Evolutionary conservation across 2,888 invertebrate species (phyloP).

Genomic region (Erebia ligea): DNA sequence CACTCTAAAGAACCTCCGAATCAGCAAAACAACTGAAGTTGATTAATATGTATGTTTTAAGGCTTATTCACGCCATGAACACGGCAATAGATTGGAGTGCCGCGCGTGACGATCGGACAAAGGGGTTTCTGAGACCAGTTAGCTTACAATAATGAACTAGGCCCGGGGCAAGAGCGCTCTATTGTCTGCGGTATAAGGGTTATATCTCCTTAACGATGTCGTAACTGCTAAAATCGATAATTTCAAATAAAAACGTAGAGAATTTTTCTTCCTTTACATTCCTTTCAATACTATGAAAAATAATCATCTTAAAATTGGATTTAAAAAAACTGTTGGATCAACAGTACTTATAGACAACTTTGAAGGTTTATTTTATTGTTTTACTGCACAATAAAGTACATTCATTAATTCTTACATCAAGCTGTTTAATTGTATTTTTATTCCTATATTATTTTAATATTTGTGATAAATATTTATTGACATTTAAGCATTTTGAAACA

Average conservation of each 20-base stretch:
- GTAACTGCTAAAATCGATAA: constrained; percentile 56
- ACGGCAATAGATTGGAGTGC: constrained; percentile 54
- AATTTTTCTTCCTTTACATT: constrained; percentile 9
- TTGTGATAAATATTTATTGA: no score
- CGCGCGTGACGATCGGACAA: constrained; percentile 65
- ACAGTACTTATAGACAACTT: no score
- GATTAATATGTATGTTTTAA: constrained; percentile 47
- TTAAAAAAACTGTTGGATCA: not conserved
- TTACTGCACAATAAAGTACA: no score
- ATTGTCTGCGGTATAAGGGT: constrained; percentile 54
- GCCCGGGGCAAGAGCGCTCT: constrained; percentile 53
- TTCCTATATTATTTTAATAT: no score
- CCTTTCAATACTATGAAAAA: not conserved
- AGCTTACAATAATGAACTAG: constrained; percentile 62
- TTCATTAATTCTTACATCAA: no score
- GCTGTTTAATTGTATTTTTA: no score
- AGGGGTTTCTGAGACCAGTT: constrained; percentile 55
- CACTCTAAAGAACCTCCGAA: constrained; percentile 11
- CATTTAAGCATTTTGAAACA: no score
- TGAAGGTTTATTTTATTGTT: no score
- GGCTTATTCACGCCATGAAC: constrained; percentile 54
- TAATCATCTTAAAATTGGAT: not conserved
- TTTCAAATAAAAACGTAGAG: constrained; percentile 45
- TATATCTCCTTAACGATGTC: constrained; percentile 54
- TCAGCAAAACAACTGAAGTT: constrained; percentile 37